Base-by-base conservation (phyloP, 2,113 vertebrate species). In the Dunckerocampus dactyliophorus region DNA sequence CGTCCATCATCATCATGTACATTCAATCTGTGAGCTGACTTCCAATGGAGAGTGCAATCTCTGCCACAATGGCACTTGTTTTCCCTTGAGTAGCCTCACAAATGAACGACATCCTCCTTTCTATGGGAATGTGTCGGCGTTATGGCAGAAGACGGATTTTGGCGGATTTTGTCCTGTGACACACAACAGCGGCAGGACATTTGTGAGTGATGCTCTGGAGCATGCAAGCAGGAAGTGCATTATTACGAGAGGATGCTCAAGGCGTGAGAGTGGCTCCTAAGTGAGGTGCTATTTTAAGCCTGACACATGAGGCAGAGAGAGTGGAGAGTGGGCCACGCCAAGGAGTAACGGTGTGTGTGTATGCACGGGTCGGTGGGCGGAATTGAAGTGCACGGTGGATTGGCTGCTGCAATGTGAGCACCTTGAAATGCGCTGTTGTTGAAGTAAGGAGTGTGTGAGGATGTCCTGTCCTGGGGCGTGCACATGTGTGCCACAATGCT, bases 211-310 rank as follows among this genome's bases (percentile, higher is more conserved):
- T 76, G 72, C 80, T 68, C 37, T 34, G 76, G n/a, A 53, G 60
- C 62, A 65, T 45, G 59, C n/a, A 28, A 76, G 69, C 63, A 65
- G 74, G 74, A 83, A 75, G 64, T 60, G 77, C 74, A 80, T 51
- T 51, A 64, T 69, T 66, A 72, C n/a, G 57, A 58, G 59, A 71
- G 71, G 62, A 62, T 70, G 75, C 67, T 63, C 52, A 37, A 74
- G 75, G 59, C 75, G 68, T 63, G 74, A 77, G 74, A 85, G 80
- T 74, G 77, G 73, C 75, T 80, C 79, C 79, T 82, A 76, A 82
- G 81, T 69, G 59, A 77, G 67, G 71, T 42, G 56, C 76, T 88
- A 89, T 87, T 88, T 89, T 82, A 89, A 89, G 84, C 61, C 48
- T 62, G 31, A 83, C 60, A 61, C 73, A 80, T 69, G 67, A 73